phyloP scores from a whole-genome alignment of 2,797 vertebrate species.

The Gymnopithys bicolor region DNA sequence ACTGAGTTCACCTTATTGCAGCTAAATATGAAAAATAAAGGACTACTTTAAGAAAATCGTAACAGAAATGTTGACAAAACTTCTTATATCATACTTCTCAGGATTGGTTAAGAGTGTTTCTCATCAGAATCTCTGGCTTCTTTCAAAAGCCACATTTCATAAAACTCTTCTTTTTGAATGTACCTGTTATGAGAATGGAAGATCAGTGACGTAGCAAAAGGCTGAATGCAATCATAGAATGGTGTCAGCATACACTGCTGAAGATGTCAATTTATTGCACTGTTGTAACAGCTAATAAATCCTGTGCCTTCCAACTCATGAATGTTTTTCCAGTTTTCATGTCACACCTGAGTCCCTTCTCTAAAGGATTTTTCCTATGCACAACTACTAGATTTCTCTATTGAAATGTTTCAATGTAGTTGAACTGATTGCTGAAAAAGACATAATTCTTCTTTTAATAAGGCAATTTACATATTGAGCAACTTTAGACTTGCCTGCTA shows the following conservation, averaged over 20 bases:
- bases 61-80: neutral
- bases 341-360: slow-evolving; percentile 46
- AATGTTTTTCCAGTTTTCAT: slow-evolving; percentile 37
- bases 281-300: neutral
- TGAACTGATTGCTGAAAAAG: slow-evolving; percentile 73
- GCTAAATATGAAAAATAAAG: neutral
- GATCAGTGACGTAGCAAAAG: neutral
- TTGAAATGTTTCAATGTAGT: slow-evolving; percentile 66
- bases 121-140: neutral
- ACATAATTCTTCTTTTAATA: slow-evolving; percentile 74
- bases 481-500: slow-evolving; percentile 59
- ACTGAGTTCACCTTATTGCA: neutral
- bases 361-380: slow-evolving; percentile 31
- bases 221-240: neutral
- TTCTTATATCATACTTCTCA: neutral
- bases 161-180: neutral
- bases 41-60: neutral
- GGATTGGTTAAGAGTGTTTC: neutral
- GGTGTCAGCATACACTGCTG: neutral
- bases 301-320: neutral
- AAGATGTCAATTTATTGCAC: neutral
- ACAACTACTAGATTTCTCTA: slow-evolving; percentile 57
- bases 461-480: slow-evolving; percentile 68
- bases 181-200: neutral
- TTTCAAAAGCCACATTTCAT: neutral